Percentiles rank a stretch among this genome's conserved stretches.
These are phyloP conservation scores for Cantharis rustica DNA, from an alignment of 2,888 invertebrate species.

Conservation along the genomic window DNA sequence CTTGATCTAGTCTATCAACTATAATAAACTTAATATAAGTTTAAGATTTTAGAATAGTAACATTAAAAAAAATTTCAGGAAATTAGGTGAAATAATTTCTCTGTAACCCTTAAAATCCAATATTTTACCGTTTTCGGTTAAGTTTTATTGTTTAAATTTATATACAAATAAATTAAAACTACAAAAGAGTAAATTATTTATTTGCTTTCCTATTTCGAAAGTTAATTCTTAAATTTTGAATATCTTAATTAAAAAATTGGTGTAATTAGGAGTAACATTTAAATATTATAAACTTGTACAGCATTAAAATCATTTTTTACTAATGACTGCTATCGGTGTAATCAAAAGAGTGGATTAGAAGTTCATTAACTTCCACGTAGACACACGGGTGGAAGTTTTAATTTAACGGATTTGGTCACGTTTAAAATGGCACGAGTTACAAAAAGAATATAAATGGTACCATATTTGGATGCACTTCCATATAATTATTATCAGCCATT, in stretches of 20 bases:
- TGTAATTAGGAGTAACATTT: background rate
- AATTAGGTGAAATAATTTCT: no score
- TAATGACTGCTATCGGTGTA: conserved; percentile 8
- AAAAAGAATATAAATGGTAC: background rate
- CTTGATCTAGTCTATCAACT: background rate
- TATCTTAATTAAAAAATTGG: background rate
- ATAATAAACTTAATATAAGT: no score
- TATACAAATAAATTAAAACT: background rate
- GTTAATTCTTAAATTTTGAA: background rate
- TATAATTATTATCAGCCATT: background rate
- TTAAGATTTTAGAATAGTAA: background rate
- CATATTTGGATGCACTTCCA: background rate
- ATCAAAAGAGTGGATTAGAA: conserved; percentile 3
- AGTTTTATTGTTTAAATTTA: no score
- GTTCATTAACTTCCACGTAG: conserved; percentile 12
- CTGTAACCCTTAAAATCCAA: no score
- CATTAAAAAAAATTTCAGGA: no score
- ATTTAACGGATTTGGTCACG: background rate
- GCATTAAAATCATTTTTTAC: background rate
- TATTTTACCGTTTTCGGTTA: no score
- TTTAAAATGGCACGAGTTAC: conserved; percentile 1
- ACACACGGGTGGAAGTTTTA: background rate
- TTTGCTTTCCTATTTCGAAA: background rate
- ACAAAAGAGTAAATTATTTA: background rate
- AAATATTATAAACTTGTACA: background rate